Evolutionary conservation across 2,888 invertebrate genomes (phyloP), one percentile per base, ranked within the genome.

Genomic region (Euclidia mi): DNA sequence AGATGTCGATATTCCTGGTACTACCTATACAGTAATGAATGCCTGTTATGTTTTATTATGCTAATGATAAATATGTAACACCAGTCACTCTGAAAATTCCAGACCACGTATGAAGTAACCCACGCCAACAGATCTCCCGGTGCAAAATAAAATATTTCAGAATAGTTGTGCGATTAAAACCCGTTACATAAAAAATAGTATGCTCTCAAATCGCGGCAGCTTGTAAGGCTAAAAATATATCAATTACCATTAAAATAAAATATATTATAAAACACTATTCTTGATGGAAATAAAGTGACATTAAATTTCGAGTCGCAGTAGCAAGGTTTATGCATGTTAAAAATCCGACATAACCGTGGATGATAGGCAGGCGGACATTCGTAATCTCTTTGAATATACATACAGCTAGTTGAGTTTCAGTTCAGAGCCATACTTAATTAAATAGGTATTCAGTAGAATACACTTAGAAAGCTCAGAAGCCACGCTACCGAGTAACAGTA

Each of bases 401-500:
- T 59, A 53, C 31, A 35, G 47, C 50, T 51, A 58, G 50, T 63
- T 56, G 32, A 58, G 57, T 61, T 67, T 67, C 60, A 69, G 59
- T 58, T 49, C 47, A 62, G 47, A 40, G 53, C 58, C 55, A 43
- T 53, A 56, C 43, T 52, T 59, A 70, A 71, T 71, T 64, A 66
- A 56, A 65, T 63, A 47, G 46, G 43, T 65, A 51, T 53, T 68
- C 62, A 48, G 35, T 35, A 45, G 41, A 70, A 51, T 55, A 55
- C 65, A 65, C 65, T 56, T 65, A 52, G 55, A 40, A 62, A 56
- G 49, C 20, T 25, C 50, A 56, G 62, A 44, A 76, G 71, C 65
- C 75, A 76, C 76, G 78, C 71, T 62, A 71, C 61, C 35, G 17
- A 55, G 46, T 52, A 62, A 53, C 67, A 59, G 49, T 69, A 79